Evolutionary conservation across 2,888 invertebrate genomes (phyloP).

Genomic region (Aplocera efformata): DNA sequence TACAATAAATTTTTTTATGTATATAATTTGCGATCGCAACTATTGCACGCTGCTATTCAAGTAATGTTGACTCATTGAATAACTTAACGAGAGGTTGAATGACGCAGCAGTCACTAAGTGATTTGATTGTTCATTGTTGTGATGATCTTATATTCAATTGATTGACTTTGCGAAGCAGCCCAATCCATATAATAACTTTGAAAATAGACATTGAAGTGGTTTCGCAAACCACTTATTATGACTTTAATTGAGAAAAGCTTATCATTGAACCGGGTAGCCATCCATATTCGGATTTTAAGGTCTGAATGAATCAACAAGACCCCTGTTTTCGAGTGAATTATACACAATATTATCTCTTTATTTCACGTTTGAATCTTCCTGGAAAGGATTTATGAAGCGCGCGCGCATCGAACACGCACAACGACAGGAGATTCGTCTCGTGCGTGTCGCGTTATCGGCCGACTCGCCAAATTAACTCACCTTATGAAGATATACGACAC

Average conservation of each 20-base stretch:
- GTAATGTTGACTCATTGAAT: conserved; percentile 37
- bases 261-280: no score
- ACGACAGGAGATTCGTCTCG: conserved; percentile 45
- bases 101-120: conserved; percentile 35
- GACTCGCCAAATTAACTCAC: conserved; percentile 63
- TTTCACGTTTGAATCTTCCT: conserved; percentile 24
- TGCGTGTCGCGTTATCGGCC: conserved; percentile 64
- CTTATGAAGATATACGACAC: conserved; percentile 65
- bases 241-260: no score
- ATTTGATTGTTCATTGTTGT: conserved; percentile 38
- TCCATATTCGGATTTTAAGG: not conserved
- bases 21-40: conserved; percentile 28
- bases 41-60: conserved; percentile 17
- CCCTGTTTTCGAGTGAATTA: conserved; percentile 22
- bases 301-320: conserved; percentile 13
- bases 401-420: conserved; percentile 53
- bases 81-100: conserved; percentile 33
- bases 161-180: conserved; percentile 12
- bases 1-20: no score
- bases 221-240: conserved; percentile 21
- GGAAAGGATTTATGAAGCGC: conserved; percentile 58
- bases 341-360: conserved; percentile 24
- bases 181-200: conserved; percentile 13
- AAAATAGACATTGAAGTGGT: conserved; percentile 10
- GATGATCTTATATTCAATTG: conserved; percentile 24